A percentile compares a stretch with the other conserved stretches of the same genome.
Conservation (phyloP, 1,140 invertebrate species). For the Penaeus japonicus region DNA sequence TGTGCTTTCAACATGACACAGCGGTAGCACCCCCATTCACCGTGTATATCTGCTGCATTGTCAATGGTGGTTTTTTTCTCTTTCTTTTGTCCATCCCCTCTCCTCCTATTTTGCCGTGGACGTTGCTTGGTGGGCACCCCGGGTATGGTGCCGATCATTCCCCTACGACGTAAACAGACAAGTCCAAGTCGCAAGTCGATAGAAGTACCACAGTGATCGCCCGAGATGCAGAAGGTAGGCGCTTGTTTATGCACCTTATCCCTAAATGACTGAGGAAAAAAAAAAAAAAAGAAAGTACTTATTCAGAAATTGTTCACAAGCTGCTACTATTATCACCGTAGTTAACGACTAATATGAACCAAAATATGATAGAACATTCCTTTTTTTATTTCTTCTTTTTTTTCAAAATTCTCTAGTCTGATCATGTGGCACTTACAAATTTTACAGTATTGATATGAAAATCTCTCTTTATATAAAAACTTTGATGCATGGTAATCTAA, state of each 20-base stretch:
- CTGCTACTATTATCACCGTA: slow-evolving; percentile 27
- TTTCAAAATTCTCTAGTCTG: slow-evolving; percentile 33
- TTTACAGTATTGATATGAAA: not conserved
- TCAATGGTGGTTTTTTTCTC: slow-evolving; percentile 48
- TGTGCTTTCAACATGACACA: slow-evolving; percentile 37
- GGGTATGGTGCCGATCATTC: slow-evolving; percentile 31
- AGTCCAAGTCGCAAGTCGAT: slow-evolving; percentile 83
- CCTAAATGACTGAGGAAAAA: slow-evolving; percentile 21
- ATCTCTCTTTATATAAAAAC: slow-evolving; percentile 6
- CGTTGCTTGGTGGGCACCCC: slow-evolving; percentile 40
- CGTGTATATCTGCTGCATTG: slow-evolving; percentile 49
- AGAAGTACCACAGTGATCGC: slow-evolving; percentile 92
- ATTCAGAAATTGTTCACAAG: slow-evolving; percentile 21
- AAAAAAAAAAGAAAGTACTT: not conserved
- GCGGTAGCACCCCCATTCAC: slow-evolving; percentile 28
- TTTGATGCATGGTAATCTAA: slow-evolving; percentile 41
- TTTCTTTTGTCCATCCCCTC: slow-evolving; percentile 47
- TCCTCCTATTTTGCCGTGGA: slow-evolving; percentile 50
- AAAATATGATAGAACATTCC: slow-evolving; percentile 20
- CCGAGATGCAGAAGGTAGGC: slow-evolving; percentile 89
- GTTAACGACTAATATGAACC: not conserved
- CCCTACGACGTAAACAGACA: slow-evolving; percentile 70
- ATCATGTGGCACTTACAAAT: slow-evolving; percentile 38
- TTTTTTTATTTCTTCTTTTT: not conserved
- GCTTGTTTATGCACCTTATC: slow-evolving; percentile 41